Evolutionary conservation across 2,888 invertebrate genomes (phyloP), one percentile per base, ranked within the genome.

Genomic region (Chrysopilus asiliformis): DNA sequence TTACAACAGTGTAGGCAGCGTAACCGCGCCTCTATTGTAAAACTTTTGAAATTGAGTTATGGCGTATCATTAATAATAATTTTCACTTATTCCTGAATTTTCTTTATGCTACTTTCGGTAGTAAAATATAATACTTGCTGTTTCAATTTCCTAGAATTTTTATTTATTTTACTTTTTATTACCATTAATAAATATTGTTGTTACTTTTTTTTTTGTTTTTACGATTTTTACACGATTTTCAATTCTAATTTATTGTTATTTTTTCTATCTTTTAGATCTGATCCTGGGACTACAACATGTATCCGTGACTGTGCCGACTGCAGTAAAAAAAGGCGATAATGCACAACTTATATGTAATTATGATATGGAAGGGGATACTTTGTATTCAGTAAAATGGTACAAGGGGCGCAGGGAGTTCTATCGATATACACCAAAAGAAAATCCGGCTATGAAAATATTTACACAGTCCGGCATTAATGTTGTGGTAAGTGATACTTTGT

Each of bases 321-420:
- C 79, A 1, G 76, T 74, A 15, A 67, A 71, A 43, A 67, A 72
- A 25, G 77, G 76, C 7, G 68, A 74, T 32, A 68, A 68, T 47
- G 76, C 74, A 9, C 65, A 68, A 42, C 66, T 81, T 47, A 67
- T 68, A 49, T 87, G 87, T 61, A 68, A 72, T 45, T 77, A 85
- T 51, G 80, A 86, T 54, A 73, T 84, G 65, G 79, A 84, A 57
- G 76, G 73, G 6, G 77, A 74, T 19, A 76, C 73, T 2, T 67
- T 87, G 27, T 87, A 86, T 64, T 74, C 83, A 2, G 81, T 87
- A 34, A 85, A 86, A 65, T 87, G 85, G 85, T 87, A 85, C 58
- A 69, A 84, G 38, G 86, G 85, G 2, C 70, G 67, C 48, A 68
- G 77, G 44, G 86, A 87, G 64, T 86, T 87, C 65, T 87, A 83